Conservation (phyloP, 2,888 invertebrate species). For the Tiliacea aurago region DNA sequence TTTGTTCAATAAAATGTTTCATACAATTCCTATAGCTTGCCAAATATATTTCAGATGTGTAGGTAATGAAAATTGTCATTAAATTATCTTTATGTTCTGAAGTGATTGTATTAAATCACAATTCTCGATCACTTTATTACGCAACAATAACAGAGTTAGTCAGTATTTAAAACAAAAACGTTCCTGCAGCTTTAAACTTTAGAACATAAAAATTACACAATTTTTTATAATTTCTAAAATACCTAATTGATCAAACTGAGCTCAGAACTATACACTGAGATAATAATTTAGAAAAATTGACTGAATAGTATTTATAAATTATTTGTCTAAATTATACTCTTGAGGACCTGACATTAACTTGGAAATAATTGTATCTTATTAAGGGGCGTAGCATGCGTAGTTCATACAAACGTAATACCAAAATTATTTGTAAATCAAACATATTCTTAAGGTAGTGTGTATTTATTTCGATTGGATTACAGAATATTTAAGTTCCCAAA, state of each 20-base stretch:
- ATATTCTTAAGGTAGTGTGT: too few relatives aligned
- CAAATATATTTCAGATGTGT: conserved; percentile 39
- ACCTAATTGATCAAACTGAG: conserved; percentile 22
- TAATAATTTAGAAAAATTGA: conserved; percentile 57
- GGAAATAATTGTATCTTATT: conserved; percentile 34
- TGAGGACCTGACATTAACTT: conserved; percentile 30
- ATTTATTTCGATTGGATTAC: too few relatives aligned
- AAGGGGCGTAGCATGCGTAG: too few relatives aligned
- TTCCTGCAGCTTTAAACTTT: conserved; percentile 54
- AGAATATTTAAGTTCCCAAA: too few relatives aligned
- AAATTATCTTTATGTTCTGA: conserved; percentile 19
- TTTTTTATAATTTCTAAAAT: conserved; percentile 26
- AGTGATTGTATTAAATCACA: conserved; percentile 23
- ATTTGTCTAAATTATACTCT: conserved; percentile 62
- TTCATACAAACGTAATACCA: too few relatives aligned
- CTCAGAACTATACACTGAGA: conserved; percentile 32
- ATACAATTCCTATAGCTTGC: conserved; percentile 27
- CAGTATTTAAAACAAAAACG: conserved; percentile 61
- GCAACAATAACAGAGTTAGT: conserved; percentile 30
- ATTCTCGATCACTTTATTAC: conserved; percentile 22
- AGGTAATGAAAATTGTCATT: neutral
- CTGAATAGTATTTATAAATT: conserved; percentile 69
- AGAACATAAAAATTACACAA: conserved; percentile 26
- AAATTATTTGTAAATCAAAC: too few relatives aligned
- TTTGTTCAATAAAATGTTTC: conserved; percentile 7